phyloP scores from a whole-genome alignment of 2,797 vertebrate species.

The Sebastes iracundus region DNA sequence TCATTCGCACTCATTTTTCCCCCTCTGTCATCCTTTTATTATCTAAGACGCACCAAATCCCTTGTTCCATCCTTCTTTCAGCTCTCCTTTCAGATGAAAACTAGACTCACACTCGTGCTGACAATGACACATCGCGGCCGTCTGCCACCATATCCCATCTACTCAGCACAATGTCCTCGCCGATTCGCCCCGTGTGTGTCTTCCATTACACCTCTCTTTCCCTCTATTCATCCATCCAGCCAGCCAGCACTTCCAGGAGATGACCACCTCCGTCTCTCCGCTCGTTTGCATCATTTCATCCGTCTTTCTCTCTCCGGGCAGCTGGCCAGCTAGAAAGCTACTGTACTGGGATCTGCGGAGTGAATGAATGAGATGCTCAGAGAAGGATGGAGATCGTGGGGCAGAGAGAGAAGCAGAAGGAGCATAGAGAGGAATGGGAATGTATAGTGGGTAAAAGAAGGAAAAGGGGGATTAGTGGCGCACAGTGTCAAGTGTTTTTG shows the following conservation, averaged over 20 bases:
- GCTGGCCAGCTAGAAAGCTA: slow-evolving; percentile 37
- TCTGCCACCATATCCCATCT: slow-evolving; percentile 60
- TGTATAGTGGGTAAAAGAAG: neutral
- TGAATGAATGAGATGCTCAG: slow-evolving; percentile 33
- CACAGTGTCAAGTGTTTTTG: slow-evolving; percentile 28
- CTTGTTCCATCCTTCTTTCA: slow-evolving; percentile 47
- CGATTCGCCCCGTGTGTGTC: slow-evolving; percentile 38
- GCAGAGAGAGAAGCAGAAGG: neutral
- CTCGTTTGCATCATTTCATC: slow-evolving; percentile 59
- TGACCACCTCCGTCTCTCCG: slow-evolving; percentile 32
- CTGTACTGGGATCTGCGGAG: slow-evolving; percentile 18
- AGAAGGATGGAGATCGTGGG: slow-evolving; percentile 12
- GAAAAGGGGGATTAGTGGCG: neutral
- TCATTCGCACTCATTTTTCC: slow-evolving; percentile 31
- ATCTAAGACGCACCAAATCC: slow-evolving; percentile 38
- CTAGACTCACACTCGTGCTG: slow-evolving; percentile 38
- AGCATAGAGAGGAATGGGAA: slow-evolving; percentile 14
- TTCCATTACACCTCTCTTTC: slow-evolving; percentile 54
- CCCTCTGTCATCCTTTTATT: slow-evolving; percentile 47
- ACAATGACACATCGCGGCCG: slow-evolving; percentile 66
- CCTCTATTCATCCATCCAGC: slow-evolving; percentile 51
- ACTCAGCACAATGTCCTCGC: slow-evolving; percentile 56
- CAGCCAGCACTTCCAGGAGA: slow-evolving; percentile 47
- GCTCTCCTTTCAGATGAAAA: slow-evolving; percentile 58
- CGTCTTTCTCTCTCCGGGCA: slow-evolving; percentile 43